Conservation (phyloP, 2,888 invertebrate species). For the Ennomos erosarius region DNA sequence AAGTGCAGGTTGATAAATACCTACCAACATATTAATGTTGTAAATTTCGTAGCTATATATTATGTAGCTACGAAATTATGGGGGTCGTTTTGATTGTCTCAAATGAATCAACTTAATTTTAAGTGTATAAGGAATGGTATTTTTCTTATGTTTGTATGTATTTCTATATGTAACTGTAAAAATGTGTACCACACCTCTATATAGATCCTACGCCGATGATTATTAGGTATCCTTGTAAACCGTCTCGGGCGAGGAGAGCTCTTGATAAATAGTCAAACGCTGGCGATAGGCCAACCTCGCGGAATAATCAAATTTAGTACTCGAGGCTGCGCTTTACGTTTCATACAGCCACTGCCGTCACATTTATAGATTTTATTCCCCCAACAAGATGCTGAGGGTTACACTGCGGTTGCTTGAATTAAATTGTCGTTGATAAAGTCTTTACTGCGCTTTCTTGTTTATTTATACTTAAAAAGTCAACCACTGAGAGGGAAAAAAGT, state of each 20-base stretch:
- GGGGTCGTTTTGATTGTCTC: no score
- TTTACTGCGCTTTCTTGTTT: conserved; percentile 66
- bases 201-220: conserved; percentile 68
- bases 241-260: conserved; percentile 69
- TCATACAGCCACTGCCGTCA: conserved; percentile 71
- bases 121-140: no score
- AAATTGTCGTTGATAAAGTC: conserved; percentile 81
- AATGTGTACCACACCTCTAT: conserved; percentile 52
- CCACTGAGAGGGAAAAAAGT: conserved; percentile 29
- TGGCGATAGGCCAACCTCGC: conserved; percentile 84
- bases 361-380: conserved; percentile 83
- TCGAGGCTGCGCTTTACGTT: conserved; percentile 61
- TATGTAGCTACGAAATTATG: no score
- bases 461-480: conserved; percentile 36
- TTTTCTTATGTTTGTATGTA: no score
- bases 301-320: conserved; percentile 83
- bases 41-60: no score
- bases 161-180: not conserved
- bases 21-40: no score
- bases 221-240: conserved; percentile 78
- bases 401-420: conserved; percentile 76
- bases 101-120: no score
- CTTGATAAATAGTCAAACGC: conserved; percentile 81
- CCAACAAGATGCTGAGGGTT: conserved; percentile 79
- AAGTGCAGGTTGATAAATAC: no score